A percentile compares a stretch with the other conserved stretches of the same genome.
Evolutionary conservation across 1,140 invertebrate species (phyloP).

Genomic region (Zelostemma sp.): DNA sequence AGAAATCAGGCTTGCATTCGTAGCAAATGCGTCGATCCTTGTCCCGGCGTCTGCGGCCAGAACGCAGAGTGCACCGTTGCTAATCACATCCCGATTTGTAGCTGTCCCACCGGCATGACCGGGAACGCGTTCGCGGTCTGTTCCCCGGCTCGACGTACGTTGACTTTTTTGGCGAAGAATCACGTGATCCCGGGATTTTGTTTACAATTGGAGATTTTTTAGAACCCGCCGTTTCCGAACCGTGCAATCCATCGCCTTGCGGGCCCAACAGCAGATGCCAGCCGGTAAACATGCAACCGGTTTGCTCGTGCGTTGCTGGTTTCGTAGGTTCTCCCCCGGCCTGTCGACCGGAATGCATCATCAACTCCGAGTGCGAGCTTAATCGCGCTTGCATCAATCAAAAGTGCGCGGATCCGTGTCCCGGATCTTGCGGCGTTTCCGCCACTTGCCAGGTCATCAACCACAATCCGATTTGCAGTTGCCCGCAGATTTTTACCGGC

Average conservation of each 20-base stretch:
- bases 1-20: conserved; percentile 76
- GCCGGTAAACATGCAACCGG: conserved; percentile 72
- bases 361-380: conserved; percentile 75
- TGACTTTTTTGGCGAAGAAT: not conserved
- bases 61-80: conserved; percentile 78
- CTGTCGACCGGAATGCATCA: conserved; percentile 78
- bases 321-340: conserved; percentile 73
- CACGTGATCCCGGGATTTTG: not conserved
- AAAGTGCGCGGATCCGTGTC: conserved; percentile 72
- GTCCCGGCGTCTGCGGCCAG: conserved; percentile 75
- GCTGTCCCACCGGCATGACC: conserved; percentile 74
- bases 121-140: conserved; percentile 78
- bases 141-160: conserved; percentile 61
- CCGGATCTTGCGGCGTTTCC: conserved; percentile 72
- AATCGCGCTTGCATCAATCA: conserved; percentile 76
- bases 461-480: no score
- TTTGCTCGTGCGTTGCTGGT: conserved; percentile 77
- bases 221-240: conserved; percentile 41
- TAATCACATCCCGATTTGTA: conserved; percentile 79
- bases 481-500: conserved; percentile 70
- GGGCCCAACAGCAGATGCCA: conserved; percentile 83
- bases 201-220: conserved; percentile 6
- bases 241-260: conserved; percentile 82
- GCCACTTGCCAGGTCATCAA: no score
- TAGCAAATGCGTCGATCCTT: conserved; percentile 80